Evolutionary conservation across 2,113 vertebrate genomes (phyloP), one percentile per base, ranked within the genome.

Genomic region (Ochotona princeps): DNA sequence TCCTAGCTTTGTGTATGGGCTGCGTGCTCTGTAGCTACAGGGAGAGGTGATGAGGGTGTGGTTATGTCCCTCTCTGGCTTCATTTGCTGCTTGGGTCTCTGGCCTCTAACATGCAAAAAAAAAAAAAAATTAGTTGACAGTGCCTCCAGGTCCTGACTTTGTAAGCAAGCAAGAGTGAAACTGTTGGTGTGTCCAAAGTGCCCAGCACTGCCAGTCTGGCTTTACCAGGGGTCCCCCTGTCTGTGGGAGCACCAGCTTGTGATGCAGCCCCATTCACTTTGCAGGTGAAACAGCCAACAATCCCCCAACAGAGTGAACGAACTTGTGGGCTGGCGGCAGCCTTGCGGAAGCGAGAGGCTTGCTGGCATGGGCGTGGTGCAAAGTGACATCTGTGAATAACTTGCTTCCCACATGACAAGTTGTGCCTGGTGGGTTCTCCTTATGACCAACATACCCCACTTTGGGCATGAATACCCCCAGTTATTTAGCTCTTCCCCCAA

Each of bases 321-420:
- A 97, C 97, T 98, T 97, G 95, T 97, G 97, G 76, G 97, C 97
- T 97, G 97, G 98, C 98, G 98, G 98, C 98, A 97, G 97, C 98
- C 97, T 98, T 97, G 96, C 96, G 98, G 98, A 97, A 97, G 97
- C 97, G 97, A 96, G 97, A 96, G 94, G 97, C 97, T 96, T 98
- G 96, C 95, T 98, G 98, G 98, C 98, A 97, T 97, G 91, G 98
- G 98, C 96, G 97, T 97, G 98, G 97, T 96, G 97, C 98, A 98
- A 97, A 97, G 97, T 97, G 98, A 97, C 97, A 98, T 98, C 98
- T 98, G 98, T 99, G 98, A 98, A 98, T 98, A 98, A 98, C 98
- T 98, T 99, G 98, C 99, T 99, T 98, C 99, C 99, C 99, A 99
- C 99, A 98, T 99, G 99, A 99, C 99, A 99, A 99, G 99, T 99